phyloP scores from a whole-genome alignment of 2,797 vertebrate species.

The Lemur catta region DNA sequence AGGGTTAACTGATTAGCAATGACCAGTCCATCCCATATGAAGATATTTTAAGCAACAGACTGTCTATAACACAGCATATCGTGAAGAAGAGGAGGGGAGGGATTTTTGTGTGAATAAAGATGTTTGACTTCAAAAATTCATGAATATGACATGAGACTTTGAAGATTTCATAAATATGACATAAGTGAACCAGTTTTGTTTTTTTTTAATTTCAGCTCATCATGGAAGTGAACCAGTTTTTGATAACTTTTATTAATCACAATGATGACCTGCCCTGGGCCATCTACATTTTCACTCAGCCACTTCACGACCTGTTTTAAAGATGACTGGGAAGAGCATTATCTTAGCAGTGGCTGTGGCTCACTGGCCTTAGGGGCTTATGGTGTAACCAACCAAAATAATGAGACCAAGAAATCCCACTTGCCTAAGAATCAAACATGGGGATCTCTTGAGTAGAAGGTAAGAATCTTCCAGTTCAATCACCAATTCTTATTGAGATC shows the following conservation, averaged over 20 bases:
- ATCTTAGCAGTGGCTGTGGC: conserved; percentile 2
- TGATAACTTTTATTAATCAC: background rate
- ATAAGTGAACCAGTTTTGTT: background rate
- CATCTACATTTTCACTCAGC: background rate
- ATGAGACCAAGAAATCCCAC: background rate
- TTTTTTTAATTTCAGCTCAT: no score
- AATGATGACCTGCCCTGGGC: background rate
- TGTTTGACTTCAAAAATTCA: background rate
- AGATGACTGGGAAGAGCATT: background rate
- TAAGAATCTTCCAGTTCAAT: background rate
- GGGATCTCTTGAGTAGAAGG: background rate
- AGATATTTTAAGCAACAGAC: background rate
- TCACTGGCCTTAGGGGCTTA: background rate
- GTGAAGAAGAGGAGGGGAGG: background rate
- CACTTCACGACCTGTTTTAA: background rate
- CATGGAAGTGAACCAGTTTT: background rate
- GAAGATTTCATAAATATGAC: background rate
- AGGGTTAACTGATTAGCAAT: background rate
- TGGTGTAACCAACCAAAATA: background rate
- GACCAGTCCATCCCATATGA: background rate
- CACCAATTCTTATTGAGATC: background rate
- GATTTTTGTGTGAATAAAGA: conserved; percentile 12
- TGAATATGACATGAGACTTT: background rate
- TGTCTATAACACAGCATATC: background rate
- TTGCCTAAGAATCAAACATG: conserved; percentile 5